A percentile compares a stretch with the other conserved stretches of the same genome.
Evolutionary conservation across 1,140 invertebrate species (phyloP).

Genomic region (Drosophila sturtevanti): DNA sequence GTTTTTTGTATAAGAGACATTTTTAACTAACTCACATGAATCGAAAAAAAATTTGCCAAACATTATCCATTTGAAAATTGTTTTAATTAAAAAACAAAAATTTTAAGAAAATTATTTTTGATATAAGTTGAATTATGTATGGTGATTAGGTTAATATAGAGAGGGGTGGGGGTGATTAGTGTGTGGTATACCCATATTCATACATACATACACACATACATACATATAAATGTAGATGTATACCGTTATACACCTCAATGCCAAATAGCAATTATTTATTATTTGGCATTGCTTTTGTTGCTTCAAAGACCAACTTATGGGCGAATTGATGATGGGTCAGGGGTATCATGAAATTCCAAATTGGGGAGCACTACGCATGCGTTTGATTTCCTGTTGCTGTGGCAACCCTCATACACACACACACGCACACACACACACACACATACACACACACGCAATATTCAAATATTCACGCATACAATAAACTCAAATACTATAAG

Average conservation of each 20-base stretch:
- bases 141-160: neutral
- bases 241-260: slow-evolving; percentile 65
- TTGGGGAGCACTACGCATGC: slow-evolving; percentile 62
- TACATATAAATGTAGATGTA: neutral
- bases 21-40: slow-evolving; percentile 56
- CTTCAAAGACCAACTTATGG: slow-evolving; percentile 29
- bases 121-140: neutral
- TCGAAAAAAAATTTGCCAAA: slow-evolving; percentile 46
- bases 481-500: slow-evolving; percentile 65
- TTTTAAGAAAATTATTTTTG: slow-evolving; percentile 5
- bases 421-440: slow-evolving; percentile 36
- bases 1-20: slow-evolving; percentile 11
- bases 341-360: slow-evolving; percentile 20
- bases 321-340: slow-evolving; percentile 36
- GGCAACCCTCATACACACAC: slow-evolving; percentile 67
- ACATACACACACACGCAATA: slow-evolving; percentile 41
- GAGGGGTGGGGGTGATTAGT: neutral
- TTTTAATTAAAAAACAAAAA: slow-evolving; percentile 27
- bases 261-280: slow-evolving; percentile 79
- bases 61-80: neutral
- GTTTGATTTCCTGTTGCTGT: slow-evolving; percentile 79
- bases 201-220: too few species aligned
- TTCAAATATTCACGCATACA: slow-evolving; percentile 79
- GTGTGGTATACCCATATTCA: neutral
- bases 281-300: slow-evolving; percentile 79